Percentiles rank a stretch among this genome's conserved stretches.
Conservation (phyloP, 1,140 invertebrate genomes). For the Thaumatotibia leucotreta region DNA sequence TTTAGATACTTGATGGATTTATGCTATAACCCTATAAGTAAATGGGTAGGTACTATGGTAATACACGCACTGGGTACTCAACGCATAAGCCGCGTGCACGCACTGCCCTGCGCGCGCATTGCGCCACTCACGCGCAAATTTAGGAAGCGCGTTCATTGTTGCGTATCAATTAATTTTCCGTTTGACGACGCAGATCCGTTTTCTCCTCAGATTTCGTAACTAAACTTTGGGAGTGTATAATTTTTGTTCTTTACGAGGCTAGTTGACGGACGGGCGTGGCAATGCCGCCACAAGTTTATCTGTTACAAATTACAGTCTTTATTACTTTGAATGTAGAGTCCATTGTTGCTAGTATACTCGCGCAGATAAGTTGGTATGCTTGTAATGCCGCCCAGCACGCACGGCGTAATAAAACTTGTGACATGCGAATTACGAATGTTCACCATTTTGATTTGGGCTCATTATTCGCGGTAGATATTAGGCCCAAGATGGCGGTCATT, state of each 20-base stretch:
- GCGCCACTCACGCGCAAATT: slow-evolving; percentile 10
- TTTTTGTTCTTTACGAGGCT: slow-evolving; percentile 25
- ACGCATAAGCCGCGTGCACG: neutral
- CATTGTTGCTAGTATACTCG: neutral
- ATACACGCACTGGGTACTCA: neutral
- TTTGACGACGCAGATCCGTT: slow-evolving; percentile 15
- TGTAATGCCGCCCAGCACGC: slow-evolving; percentile 37
- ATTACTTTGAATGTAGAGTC: neutral
- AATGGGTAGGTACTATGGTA: neutral
- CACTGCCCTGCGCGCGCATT: neutral
- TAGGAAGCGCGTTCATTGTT: slow-evolving; percentile 10
- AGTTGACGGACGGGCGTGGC: slow-evolving; percentile 23
- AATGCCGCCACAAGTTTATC: slow-evolving; percentile 8
- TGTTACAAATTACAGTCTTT: neutral
- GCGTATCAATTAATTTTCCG: slow-evolving; percentile 14
- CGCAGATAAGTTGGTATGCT: neutral
- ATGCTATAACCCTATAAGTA: neutral
- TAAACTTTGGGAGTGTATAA: slow-evolving; percentile 27
- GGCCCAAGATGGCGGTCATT: slow-evolving; percentile 49
- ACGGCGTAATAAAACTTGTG: slow-evolving; percentile 35
- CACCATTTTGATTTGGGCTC: slow-evolving; percentile 47
- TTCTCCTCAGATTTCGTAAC: slow-evolving; percentile 28
- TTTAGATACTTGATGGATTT: neutral
- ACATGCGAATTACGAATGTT: slow-evolving; percentile 57
- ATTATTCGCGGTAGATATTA: slow-evolving; percentile 41